Conservation (phyloP, 2,797 vertebrate species). For the Takifugu rubripes region DNA sequence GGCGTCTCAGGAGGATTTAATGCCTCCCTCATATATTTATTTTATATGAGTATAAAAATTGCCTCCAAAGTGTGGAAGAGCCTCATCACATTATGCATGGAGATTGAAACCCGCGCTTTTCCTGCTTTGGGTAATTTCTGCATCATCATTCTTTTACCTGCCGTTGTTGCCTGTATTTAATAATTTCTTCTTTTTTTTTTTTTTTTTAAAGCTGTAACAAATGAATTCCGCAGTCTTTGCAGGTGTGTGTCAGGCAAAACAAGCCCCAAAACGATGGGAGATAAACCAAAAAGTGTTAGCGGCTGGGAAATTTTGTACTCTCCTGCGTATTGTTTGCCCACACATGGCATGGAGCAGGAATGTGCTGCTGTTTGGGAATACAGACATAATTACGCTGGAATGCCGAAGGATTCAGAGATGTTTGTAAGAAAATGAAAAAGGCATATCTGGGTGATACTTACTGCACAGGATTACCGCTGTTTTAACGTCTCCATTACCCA, state of each 20-base stretch:
- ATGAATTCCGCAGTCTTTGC: neutral
- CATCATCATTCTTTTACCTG: constrained; percentile 50
- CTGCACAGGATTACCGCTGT: too few species aligned
- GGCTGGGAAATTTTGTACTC: too few species aligned
- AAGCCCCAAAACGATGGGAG: too few species aligned
- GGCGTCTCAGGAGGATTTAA: constrained; percentile 24
- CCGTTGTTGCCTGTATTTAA: constrained; percentile 7
- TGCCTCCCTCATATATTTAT: constrained; percentile 26
- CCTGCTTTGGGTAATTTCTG: constrained; percentile 45
- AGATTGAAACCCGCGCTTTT: constrained; percentile 40
- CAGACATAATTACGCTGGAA: too few species aligned
- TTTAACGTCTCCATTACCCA: too few species aligned
- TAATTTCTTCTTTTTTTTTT: constrained; percentile 1
- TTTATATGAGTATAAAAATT: constrained; percentile 18
- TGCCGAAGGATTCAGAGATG: too few species aligned
- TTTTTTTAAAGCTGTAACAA: constrained; percentile 1
- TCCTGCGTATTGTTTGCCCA: too few species aligned
- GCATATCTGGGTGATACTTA: too few species aligned
- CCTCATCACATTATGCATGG: constrained; percentile 53
- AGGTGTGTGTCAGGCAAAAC: too few species aligned
- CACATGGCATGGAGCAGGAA: too few species aligned
- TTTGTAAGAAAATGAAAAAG: too few species aligned
- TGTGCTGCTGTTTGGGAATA: too few species aligned
- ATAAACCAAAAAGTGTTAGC: neutral
- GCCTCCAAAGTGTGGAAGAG: constrained; percentile 32